These are phyloP conservation scores for Takifugu flavidus DNA, from an alignment of 2,113 vertebrate species.

Conservation along the genomic window DNA sequence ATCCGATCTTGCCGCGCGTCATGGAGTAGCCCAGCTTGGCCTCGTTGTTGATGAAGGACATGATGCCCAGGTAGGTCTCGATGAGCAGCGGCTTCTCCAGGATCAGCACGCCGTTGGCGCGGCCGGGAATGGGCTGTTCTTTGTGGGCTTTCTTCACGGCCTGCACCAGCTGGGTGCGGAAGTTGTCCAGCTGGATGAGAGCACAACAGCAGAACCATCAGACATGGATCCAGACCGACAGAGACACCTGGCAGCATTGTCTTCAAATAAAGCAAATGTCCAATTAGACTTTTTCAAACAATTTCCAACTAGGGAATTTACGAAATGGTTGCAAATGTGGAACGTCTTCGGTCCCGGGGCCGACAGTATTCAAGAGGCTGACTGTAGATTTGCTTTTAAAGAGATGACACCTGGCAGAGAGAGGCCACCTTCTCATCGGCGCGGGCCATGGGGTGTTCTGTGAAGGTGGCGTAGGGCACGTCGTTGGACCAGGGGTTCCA, in stretches of 20 bases:
- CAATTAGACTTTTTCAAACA: neutral
- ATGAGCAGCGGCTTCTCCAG: constrained; percentile 91
- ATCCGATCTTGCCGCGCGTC: constrained; percentile 93
- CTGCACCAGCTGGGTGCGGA: constrained; percentile 86
- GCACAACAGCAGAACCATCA: neutral
- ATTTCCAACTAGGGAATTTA: no score
- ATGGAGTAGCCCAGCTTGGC: constrained; percentile 96
- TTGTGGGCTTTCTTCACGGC: constrained; percentile 93
- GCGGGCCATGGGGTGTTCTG: constrained; percentile 87
- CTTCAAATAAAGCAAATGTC: neutral
- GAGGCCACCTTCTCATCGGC: constrained; percentile 87
- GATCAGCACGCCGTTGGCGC: constrained; percentile 80
- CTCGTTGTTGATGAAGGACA: constrained; percentile 98
- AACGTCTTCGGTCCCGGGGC: no score
- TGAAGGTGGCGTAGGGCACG: constrained; percentile 90
- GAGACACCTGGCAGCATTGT: neutral
- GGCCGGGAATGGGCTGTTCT: constrained; percentile 78
- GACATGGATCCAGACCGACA: neutral
- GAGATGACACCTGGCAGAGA: constrained; percentile 84
- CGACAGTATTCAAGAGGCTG: neutral
- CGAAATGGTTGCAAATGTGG: no score
- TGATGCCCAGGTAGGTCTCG: constrained; percentile 92
- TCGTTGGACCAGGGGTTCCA: constrained; percentile 97
- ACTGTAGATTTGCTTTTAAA: neutral
- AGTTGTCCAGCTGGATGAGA: constrained; percentile 83